Percentiles rank a stretch among this genome's conserved stretches.
These are phyloP conservation scores for Timema podura DNA, from an alignment of 2,888 invertebrate genomes.

Conservation along the genomic window DNA sequence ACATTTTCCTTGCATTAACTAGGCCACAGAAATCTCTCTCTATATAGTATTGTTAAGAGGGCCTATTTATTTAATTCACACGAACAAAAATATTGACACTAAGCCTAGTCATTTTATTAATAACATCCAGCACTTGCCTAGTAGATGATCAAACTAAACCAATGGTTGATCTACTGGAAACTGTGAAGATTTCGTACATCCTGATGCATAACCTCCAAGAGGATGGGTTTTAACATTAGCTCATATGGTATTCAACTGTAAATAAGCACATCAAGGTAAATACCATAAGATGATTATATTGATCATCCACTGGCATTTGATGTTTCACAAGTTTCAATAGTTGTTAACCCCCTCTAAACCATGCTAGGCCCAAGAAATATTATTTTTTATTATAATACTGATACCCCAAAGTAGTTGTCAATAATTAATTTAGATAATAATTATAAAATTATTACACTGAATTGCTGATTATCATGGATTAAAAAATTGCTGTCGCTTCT, in stretches of 20 bases:
- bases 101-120: background rate
- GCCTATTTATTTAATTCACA: too few species aligned
- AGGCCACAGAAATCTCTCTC: too few species aligned
- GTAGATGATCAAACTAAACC: conserved; percentile 1
- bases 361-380: background rate
- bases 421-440: background rate
- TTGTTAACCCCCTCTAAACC: background rate
- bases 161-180: conserved; percentile 6
- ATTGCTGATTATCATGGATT: background rate
- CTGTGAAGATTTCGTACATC: background rate
- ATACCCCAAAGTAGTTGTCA: background rate
- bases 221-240: background rate
- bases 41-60: too few species aligned
- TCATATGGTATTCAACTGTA: background rate
- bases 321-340: background rate
- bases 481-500: background rate
- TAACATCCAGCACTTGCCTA: background rate
- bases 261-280: background rate
- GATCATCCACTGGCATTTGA: background rate
- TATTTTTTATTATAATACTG: conserved; percentile 1
- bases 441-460: background rate
- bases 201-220: conserved; percentile 1
- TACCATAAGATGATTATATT: background rate
- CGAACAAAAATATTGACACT: background rate
- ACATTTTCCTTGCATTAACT: background rate